A percentile compares a stretch with the other conserved stretches of the same genome.
phyloP scores from a whole-genome alignment of 1,140 invertebrate genomes.

The Laodelphax striatellus region DNA sequence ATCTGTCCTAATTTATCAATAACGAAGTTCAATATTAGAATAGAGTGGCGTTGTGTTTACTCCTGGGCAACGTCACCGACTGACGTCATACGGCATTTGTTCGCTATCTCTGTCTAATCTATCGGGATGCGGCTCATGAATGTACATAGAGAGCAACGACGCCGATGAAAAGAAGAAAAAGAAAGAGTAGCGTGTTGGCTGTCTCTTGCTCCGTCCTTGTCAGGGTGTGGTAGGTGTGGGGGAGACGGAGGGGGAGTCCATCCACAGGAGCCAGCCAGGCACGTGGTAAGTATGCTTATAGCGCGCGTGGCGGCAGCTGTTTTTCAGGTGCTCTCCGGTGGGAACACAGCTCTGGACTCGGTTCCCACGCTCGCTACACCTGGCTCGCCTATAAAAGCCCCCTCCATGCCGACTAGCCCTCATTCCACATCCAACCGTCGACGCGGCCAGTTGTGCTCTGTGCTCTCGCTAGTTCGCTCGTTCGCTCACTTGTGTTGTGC shows the following conservation, averaged over 20 bases:
- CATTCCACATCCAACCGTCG: too few species aligned
- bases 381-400: constrained; percentile 16
- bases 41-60: too few species aligned
- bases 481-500: not conserved
- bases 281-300: constrained; percentile 7
- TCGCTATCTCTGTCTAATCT: too few species aligned
- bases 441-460: constrained; percentile 7
- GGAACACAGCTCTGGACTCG: constrained; percentile 17
- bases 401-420: constrained; percentile 8
- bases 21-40: too few species aligned
- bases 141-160: too few species aligned
- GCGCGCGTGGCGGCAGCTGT: constrained; percentile 15
- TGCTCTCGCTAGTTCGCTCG: not conserved
- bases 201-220: too few species aligned
- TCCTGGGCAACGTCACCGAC: too few species aligned
- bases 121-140: too few species aligned
- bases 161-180: too few species aligned
- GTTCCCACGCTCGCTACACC: constrained; percentile 22
- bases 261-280: constrained; percentile 4
- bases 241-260: not conserved
- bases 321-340: constrained; percentile 16
- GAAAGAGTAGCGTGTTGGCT: too few species aligned
- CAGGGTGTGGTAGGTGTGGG: not conserved
- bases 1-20: too few species aligned
- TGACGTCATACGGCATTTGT: too few species aligned